Conservation (phyloP, 2,888 invertebrate genomes). For the Hydrotaea diabolus region DNA sequence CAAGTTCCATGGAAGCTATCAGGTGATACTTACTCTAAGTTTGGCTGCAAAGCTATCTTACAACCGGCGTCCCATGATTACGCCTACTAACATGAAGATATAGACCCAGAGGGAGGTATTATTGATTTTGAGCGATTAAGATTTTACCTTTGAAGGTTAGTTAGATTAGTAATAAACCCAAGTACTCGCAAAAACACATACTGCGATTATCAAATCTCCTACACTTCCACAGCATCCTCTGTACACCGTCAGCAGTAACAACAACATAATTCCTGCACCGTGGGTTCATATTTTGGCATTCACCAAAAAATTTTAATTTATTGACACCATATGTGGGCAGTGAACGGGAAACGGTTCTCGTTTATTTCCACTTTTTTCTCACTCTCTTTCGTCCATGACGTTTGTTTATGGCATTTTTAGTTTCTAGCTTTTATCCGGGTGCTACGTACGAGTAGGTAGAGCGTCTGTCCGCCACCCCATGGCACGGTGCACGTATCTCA, state of each 20-base stretch:
- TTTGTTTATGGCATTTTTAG: slow-evolving; percentile 7
- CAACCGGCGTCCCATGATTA: too few species aligned
- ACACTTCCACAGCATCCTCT: not conserved
- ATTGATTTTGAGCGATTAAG: too few species aligned
- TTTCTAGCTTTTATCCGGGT: not conserved
- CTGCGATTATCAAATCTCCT: not conserved
- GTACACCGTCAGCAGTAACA: slow-evolving; percentile 18
- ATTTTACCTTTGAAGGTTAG: too few species aligned
- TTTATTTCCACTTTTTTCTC: slow-evolving; percentile 36
- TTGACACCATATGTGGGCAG: slow-evolving; percentile 77
- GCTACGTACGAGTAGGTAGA: not conserved
- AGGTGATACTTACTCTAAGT: too few species aligned
- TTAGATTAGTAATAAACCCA: not conserved
- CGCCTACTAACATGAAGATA: too few species aligned
- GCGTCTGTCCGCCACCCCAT: not conserved
- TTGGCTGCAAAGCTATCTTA: too few species aligned
- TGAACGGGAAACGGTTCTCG: slow-evolving; percentile 59
- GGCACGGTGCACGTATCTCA: not conserved
- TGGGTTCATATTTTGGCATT: slow-evolving; percentile 52
- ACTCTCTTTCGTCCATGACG: slow-evolving; percentile 33
- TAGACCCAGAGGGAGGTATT: too few species aligned
- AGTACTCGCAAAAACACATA: not conserved
- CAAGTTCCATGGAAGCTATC: too few species aligned
- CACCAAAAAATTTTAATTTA: slow-evolving; percentile 78
- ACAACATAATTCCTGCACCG: slow-evolving; percentile 3